Percentiles rank a stretch among this genome's conserved stretches.
Conservation (phyloP, 2,113 vertebrate genomes). For the Pantherophis guttatus region DNA sequence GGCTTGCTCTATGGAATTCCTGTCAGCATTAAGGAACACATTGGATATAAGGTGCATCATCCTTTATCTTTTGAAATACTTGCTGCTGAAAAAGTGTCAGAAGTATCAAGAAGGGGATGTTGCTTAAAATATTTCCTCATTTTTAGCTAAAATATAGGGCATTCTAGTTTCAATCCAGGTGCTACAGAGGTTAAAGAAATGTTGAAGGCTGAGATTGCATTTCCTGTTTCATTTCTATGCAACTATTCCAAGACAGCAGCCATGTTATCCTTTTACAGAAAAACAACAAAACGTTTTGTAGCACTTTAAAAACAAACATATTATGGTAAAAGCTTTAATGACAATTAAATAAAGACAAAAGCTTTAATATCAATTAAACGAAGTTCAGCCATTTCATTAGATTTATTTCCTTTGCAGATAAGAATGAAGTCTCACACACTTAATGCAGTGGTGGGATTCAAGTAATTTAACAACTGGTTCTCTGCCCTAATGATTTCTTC, state of each 20-base stretch:
- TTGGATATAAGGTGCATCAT: constrained; percentile 70
- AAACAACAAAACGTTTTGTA: background rate
- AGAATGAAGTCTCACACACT: background rate
- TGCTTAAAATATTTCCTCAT: background rate
- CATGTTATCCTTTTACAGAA: background rate
- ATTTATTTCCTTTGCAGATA: background rate
- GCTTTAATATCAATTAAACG: background rate
- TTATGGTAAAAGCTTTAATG: background rate
- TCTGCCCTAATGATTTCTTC: too few relatives aligned
- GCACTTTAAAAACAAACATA: background rate
- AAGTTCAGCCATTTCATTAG: background rate
- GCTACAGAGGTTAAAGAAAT: background rate
- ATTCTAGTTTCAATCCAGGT: background rate
- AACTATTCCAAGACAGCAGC: background rate
- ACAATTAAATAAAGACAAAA: background rate
- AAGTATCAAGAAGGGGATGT: background rate
- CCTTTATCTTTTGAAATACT: background rate
- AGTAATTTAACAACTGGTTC: too few relatives aligned
- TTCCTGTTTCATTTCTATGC: background rate
- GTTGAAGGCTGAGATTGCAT: background rate
- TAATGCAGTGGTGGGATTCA: background rate
- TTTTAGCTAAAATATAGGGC: background rate
- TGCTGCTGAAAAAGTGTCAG: background rate
- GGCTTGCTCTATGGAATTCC: constrained; percentile 79
- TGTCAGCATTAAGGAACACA: constrained; percentile 84